Evolutionary conservation across 1,140 invertebrate genomes (phyloP), one percentile per base, ranked within the genome.

Genomic region (Orussus abietinus): DNA sequence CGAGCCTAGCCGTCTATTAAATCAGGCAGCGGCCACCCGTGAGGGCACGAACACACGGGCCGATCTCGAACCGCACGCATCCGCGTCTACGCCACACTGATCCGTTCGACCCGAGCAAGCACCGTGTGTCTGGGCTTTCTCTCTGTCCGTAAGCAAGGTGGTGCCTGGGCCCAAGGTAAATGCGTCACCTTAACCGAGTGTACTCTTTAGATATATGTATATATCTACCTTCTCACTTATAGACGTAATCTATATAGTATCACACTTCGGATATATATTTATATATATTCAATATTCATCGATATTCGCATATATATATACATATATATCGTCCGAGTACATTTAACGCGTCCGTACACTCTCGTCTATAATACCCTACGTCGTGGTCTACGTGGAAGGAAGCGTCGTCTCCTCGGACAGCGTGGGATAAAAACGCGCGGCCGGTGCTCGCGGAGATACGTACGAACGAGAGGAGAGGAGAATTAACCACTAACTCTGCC

Each of bases 121-220:
- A 59, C 55, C 63, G 57, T 69, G 61, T 69, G 64, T 67, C 67
- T 69, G 65, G 64, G 66, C 67, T 71, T 69, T 72, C 66, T 69
- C 68, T 70, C 66, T 71, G 66, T 71, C 64, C 65, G 69, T 72
- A 69, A 73, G 60, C 69, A 73, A 73, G 70, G 70, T 73, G 70
- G 69, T 73, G 69, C 67, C 66, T 72, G 66, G 70, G 70, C 69
- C 69, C 65, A 73, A 73, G 70, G 70, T 73, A 73, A 73, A 67
- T 73, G 67, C 68, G 69, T 72, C 70, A 73, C 70, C 70, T 73
- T 73, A 73, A 73, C 57, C 64, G 69, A 73, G 69, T 73, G 70
- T 73, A 69, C 59, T 70, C 57, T 70, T n/a, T 69, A 69, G 63
- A 66, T 70, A 66, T 68, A 59, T 51, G 49, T 38, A 57, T 57